These are phyloP conservation scores for Artemia sinica DNA, from an alignment of 2,888 invertebrate species.

Conservation along the genomic window DNA sequence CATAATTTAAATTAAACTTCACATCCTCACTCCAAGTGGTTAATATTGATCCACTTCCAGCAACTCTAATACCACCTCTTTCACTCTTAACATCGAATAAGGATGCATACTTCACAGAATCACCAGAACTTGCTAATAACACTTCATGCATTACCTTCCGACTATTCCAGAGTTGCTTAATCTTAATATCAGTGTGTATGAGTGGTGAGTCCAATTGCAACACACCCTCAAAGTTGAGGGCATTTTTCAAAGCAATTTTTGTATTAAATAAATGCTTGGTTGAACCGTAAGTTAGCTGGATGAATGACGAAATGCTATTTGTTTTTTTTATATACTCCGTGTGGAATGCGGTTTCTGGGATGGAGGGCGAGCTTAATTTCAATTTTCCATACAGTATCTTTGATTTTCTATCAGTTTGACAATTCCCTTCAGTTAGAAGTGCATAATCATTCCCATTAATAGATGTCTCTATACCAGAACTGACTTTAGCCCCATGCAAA, in stretches of 20 bases:
- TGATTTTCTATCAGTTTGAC: not conserved
- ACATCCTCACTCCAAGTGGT: conserved; percentile 7
- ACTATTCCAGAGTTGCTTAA: conserved; percentile 15
- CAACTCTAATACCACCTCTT: not conserved
- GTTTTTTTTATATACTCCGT: not conserved
- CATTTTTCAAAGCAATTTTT: not conserved
- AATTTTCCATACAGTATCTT: not conserved
- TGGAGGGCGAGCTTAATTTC: not conserved
- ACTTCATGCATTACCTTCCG: conserved; percentile 17
- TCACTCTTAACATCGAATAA: not conserved
- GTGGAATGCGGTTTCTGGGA: not conserved
- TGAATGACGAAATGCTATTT: not conserved
- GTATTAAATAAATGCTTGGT: not conserved
- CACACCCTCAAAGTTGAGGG: conserved; percentile 1
- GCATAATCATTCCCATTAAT: conserved; percentile 21
- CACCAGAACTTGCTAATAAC: not conserved
- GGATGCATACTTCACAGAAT: not conserved
- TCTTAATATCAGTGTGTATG: not conserved
- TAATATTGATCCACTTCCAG: not conserved
- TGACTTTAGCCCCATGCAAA: conserved; percentile 14
- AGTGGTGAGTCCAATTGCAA: not conserved
- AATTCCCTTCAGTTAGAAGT: conserved; percentile 8
- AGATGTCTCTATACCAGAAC: conserved; percentile 16
- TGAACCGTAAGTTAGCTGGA: not conserved
- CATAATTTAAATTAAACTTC: not conserved